phyloP scores from a whole-genome alignment of 1,140 invertebrate species.

The Drosophila mauritiana region DNA sequence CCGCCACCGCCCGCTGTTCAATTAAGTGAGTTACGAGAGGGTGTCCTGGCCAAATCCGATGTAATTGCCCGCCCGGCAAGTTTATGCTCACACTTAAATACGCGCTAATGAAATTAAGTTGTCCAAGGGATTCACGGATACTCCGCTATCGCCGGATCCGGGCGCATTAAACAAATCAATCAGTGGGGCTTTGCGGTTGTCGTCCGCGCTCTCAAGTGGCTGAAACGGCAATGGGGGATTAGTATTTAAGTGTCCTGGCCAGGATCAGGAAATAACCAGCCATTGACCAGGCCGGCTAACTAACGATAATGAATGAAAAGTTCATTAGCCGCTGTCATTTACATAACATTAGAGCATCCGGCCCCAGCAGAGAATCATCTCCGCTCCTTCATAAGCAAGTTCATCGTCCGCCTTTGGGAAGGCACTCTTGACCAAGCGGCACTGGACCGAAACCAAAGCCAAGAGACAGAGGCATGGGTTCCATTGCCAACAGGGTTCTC shows the following conservation, averaged over 20 bases:
- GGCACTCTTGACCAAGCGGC: constrained; percentile 18
- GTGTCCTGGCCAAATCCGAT: constrained; percentile 13
- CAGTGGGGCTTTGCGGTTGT: constrained; percentile 71
- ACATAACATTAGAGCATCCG: constrained; percentile 77
- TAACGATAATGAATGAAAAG: constrained; percentile 82
- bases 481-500: constrained; percentile 31
- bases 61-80: constrained; percentile 52
- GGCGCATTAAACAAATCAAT: constrained; percentile 81
- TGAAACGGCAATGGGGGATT: constrained; percentile 71
- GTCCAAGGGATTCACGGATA: constrained; percentile 46
- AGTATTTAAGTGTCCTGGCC: constrained; percentile 68
- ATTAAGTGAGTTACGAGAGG: constrained; percentile 33
- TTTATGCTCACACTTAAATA: constrained; percentile 65
- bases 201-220: constrained; percentile 35
- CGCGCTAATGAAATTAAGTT: constrained; percentile 79
- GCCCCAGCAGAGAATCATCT: neutral
- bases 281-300: constrained; percentile 51
- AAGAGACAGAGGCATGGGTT: constrained; percentile 29
- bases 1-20: constrained; percentile 56
- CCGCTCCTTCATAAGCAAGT: constrained; percentile 40
- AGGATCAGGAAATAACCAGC: constrained; percentile 48
- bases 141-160: constrained; percentile 44
- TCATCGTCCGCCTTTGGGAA: constrained; percentile 23
- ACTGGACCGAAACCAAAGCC: constrained; percentile 1
- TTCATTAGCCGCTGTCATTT: constrained; percentile 82